Percentiles rank a stretch among this genome's conserved stretches.
Conservation (phyloP, 2,113 vertebrate species). For the Cephalopholis sonnerati region DNA sequence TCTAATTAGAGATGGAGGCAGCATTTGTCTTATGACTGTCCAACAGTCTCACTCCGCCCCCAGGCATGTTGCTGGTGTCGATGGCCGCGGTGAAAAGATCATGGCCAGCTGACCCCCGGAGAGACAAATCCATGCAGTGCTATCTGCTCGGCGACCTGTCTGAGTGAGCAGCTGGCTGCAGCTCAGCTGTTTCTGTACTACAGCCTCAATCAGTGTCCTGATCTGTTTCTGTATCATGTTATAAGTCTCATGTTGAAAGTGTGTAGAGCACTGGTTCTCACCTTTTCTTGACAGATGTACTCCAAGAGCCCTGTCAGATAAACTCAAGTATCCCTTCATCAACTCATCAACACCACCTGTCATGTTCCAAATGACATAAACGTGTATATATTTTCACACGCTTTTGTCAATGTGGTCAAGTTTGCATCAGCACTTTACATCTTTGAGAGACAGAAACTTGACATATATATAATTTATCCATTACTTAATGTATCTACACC, state of each 20-base stretch:
- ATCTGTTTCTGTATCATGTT: slow-evolving; percentile 39
- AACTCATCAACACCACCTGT: slow-evolving; percentile 4
- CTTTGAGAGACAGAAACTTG: background rate
- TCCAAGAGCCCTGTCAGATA: background rate
- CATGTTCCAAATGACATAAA: background rate
- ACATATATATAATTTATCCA: background rate
- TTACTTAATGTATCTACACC: background rate
- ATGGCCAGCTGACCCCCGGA: slow-evolving; percentile 26
- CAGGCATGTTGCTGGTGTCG: slow-evolving; percentile 20
- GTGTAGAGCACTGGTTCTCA: background rate
- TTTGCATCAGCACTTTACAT: background rate
- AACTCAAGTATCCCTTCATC: background rate
- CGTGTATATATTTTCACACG: background rate
- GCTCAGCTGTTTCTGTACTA: slow-evolving; percentile 11
- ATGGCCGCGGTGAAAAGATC: slow-evolving; percentile 4
- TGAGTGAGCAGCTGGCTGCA: slow-evolving; percentile 34
- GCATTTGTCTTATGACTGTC: slow-evolving; percentile 70
- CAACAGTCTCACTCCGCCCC: slow-evolving; percentile 39
- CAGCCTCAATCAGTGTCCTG: slow-evolving; percentile 1
- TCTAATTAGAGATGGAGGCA: slow-evolving; percentile 70
- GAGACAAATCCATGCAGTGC: slow-evolving; percentile 16
- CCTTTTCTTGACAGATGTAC: background rate
- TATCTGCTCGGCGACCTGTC: slow-evolving; percentile 16
- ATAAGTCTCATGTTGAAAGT: slow-evolving; percentile 24
- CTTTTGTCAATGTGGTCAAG: background rate